phyloP scores from a whole-genome alignment of 2,113 vertebrate species.

The Seriola dumerili region DNA sequence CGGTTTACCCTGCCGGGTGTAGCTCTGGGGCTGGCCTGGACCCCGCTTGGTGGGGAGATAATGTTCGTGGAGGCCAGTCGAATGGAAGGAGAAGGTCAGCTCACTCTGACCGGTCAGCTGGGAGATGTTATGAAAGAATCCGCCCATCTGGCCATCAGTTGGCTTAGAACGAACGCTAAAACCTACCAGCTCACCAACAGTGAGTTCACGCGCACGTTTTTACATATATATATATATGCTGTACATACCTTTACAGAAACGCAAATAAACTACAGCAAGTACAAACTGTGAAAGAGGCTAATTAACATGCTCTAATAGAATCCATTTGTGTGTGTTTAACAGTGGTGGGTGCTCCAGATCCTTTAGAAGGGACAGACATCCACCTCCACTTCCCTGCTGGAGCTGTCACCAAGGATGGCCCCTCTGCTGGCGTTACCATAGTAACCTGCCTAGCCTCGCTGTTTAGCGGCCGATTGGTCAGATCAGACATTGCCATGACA shows the following conservation, averaged over 20 bases:
- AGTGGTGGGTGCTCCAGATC: conserved; percentile 95
- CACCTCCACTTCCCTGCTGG: conserved; percentile 99
- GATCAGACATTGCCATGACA: conserved; percentile 98
- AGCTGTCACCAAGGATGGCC: conserved; percentile 98
- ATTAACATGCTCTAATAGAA: background rate
- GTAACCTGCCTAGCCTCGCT: conserved; percentile 97
- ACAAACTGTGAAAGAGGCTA: background rate
- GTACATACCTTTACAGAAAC: background rate
- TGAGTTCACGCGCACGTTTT: conserved; percentile 67
- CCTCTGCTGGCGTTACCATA: conserved; percentile 98
- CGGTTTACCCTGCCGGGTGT: conserved; percentile 94
- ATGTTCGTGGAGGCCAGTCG: conserved; percentile 98
- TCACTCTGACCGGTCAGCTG: conserved; percentile 94
- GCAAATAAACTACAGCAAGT: background rate
- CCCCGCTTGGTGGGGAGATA: conserved; percentile 94
- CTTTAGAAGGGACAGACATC: conserved; percentile 97
- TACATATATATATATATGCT: no score
- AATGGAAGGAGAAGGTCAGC: conserved; percentile 96
- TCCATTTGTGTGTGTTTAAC: conserved; percentile 57
- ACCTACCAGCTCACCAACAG: conserved; percentile 92
- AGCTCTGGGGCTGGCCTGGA: conserved; percentile 96
- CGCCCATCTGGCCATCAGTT: conserved; percentile 96
- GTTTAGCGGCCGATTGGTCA: conserved; percentile 93
- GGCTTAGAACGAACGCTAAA: conserved; percentile 95
- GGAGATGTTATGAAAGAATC: conserved; percentile 99